Evolutionary conservation across 1,140 invertebrate species (phyloP), one percentile per base, ranked within the genome.

Genomic region (Helicoverpa armigera): DNA sequence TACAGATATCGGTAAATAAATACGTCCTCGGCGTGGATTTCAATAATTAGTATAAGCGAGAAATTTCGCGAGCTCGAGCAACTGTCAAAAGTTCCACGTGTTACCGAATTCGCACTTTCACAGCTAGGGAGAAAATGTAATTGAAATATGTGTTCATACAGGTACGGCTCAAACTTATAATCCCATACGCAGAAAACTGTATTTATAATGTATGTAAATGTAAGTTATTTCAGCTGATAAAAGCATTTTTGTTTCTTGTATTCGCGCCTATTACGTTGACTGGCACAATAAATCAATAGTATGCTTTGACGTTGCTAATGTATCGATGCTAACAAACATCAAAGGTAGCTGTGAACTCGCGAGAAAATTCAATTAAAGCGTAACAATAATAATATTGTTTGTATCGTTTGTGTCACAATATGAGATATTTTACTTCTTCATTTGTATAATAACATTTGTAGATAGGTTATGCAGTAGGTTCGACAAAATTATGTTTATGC

Each of bases 31-130:
- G 12, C 67, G 11, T 43, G 31, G 16, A 58, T 56, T 58, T 73
- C 29, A 56, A 73, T 73, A 73, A 73, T 73, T 73, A 73, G 51
- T 73, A 43, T 43, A 12, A 73, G 14, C n/a, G 70, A 58, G 70
- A 73, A 54, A 73, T 73, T 56, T 73, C 53, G 53, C 14, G 51
- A 73, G 29, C 53, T n/a, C 70, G 35, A 58, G 48, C 16, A 72
- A 48, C 13, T 72, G 70, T 73, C 53, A 56, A 58, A 58, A 58
- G 53, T 70, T 16, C 16, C 50, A 54, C 53, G 53, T 73, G 70
- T 73, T 73, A 10, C 70, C 14, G 12, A 73, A 35, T 73, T 58
- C 53, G 29, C 70, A 56, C 70, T 73, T 56, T 56, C 53, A 10
- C 53, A 16, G 29, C 13, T n/a, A 58, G n/a, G 23, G 65, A 11